A percentile compares a stretch with the other conserved stretches of the same genome.
These are phyloP conservation scores for Hafferia zeledoni DNA, from an alignment of 2,797 vertebrate genomes.

Conservation along the genomic window DNA sequence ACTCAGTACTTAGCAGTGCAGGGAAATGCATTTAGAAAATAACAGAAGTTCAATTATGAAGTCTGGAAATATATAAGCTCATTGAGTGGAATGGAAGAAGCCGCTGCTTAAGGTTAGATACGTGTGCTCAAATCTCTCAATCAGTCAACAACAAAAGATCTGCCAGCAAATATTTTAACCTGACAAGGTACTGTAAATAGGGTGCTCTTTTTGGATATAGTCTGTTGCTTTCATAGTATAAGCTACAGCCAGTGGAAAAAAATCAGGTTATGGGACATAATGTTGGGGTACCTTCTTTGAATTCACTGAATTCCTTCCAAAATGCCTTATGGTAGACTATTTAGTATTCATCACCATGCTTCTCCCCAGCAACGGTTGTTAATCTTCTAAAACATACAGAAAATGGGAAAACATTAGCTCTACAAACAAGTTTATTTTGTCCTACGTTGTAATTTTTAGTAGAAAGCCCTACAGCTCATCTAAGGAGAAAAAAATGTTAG, in stretches of 20 bases:
- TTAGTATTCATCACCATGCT: conserved; percentile 51
- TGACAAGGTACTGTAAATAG: not conserved
- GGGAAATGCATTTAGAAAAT: not conserved
- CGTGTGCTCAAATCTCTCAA: not conserved
- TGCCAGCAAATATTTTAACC: not conserved
- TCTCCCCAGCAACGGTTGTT: conserved; percentile 38
- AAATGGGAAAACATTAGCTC: not conserved
- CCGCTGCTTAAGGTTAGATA: not conserved
- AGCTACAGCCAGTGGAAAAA: not conserved
- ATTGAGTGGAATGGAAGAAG: not conserved
- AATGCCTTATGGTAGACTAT: conserved; percentile 11
- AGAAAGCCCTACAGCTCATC: not conserved
- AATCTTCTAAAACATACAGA: conserved; percentile 45
- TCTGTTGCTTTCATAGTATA: not conserved
- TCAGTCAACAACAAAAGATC: not conserved
- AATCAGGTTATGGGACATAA: not conserved
- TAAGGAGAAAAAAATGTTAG: not conserved
- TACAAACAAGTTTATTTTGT: not conserved
- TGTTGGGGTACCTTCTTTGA: not conserved
- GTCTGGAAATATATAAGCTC: not conserved
- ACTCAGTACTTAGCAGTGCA: not conserved
- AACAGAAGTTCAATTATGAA: not conserved
- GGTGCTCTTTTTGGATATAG: not conserved
- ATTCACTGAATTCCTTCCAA: conserved; percentile 34
- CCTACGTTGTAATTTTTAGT: not conserved